Evolutionary conservation across 2,113 vertebrate genomes (phyloP), one percentile per base, ranked within the genome.

Genomic region (Anarrhichthys ocellatus): DNA sequence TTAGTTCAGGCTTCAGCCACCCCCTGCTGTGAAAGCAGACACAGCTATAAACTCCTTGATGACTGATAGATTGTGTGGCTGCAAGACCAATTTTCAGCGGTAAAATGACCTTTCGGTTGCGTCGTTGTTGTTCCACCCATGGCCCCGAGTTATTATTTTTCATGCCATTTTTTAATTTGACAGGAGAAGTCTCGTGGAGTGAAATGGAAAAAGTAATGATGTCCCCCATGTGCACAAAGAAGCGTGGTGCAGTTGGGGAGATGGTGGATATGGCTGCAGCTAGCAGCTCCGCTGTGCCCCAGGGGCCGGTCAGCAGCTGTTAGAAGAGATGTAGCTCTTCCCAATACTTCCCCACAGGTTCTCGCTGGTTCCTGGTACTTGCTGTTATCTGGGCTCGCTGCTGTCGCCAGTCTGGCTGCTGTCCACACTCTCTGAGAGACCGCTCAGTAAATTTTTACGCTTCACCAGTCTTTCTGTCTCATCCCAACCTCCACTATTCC

Each of bases 201-300:
- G 80, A 85, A 86, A 88, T 73, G 76, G 81, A 77, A 83, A 91
- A 90, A 81, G 80, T 90, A 93, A 93, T 91, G 88, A 91, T 88
- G 88, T 86, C 76, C 84, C 84, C 67, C 15, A 20, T 82, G 82
- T 44, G 27, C 50, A 13, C 20, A 68, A 58, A 85, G 86, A 42
- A 46, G 61, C 17, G 29, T 27, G 50, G 40, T 76, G 88, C 78
- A 87, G 89, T 77, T 87, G 71, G 70, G 74, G 68, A 54, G 77
- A 87, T 62, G 78, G 81, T 67, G 86, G 86, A 84, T 86, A 58
- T 40, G 78, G 79, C 65, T 36, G 67, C 77, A 75, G 85, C 73
- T 50, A 67, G 69, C 73, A 67, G 65, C 71, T 79, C 86, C 36
- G 8, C 75, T 76, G 74, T 83, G 82, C 86, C 83, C 78, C 44